phyloP scores from a whole-genome alignment of 2,888 invertebrate genomes.

The Standfussiana lucernea region DNA sequence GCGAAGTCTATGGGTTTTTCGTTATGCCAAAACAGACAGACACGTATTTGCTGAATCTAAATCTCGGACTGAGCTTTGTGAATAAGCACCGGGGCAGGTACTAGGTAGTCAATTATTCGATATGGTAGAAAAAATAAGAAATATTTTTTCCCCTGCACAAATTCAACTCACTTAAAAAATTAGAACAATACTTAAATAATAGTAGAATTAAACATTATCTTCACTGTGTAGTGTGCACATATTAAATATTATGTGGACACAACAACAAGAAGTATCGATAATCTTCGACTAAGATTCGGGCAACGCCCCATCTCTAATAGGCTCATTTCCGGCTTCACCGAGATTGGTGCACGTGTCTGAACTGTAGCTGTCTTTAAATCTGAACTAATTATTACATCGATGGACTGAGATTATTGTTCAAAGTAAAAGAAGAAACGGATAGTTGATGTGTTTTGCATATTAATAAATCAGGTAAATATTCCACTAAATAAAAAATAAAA shows the following conservation, averaged over 20 bases:
- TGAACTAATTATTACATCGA: conserved; percentile 8
- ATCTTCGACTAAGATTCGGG: background rate
- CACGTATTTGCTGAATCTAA: background rate
- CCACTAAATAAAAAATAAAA: background rate
- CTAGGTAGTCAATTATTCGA: background rate
- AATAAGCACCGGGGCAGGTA: background rate
- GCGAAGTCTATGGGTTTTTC: background rate
- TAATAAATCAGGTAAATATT: conserved; percentile 51
- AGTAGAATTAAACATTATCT: background rate
- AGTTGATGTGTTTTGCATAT: conserved; percentile 14
- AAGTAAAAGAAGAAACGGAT: background rate
- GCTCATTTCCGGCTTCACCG: conserved; percentile 45
- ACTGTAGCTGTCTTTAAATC: conserved; percentile 12
- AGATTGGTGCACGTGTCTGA: conserved; percentile 65
- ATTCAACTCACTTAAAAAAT: background rate
- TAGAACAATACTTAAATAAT: background rate
- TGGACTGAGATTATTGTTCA: background rate
- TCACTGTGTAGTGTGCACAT: background rate
- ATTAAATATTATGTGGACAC: background rate
- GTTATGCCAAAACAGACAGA: background rate
- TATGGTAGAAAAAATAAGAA: too few relatives aligned
- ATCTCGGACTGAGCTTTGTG: background rate
- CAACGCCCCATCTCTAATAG: background rate
- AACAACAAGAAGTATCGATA: conserved; percentile 12
- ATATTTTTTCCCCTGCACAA: background rate